phyloP scores from a whole-genome alignment of 2,797 vertebrate genomes.

The Geotrypetes seraphini region DNA sequence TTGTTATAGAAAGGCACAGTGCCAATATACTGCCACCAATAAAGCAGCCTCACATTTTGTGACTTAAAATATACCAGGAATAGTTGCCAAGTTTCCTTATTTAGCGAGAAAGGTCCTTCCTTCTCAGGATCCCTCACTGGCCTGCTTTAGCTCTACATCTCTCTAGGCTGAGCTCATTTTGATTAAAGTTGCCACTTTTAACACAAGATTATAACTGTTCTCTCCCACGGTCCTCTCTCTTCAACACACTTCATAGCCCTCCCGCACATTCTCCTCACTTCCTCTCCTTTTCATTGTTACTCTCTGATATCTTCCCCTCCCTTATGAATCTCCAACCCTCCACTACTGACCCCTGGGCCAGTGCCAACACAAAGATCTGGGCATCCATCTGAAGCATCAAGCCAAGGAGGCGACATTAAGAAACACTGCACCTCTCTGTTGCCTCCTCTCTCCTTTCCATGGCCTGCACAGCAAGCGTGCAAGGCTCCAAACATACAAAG shows the following conservation, averaged over 20 bases:
- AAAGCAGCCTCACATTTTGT: constrained; percentile 45
- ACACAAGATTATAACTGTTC: too few species aligned
- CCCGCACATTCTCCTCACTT: too few species aligned
- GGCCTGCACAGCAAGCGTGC: background rate
- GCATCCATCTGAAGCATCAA: too few species aligned
- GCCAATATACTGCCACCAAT: constrained; percentile 56
- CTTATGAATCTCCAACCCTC: background rate
- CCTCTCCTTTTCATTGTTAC: background rate
- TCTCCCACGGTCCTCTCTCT: too few species aligned
- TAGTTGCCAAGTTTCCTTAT: constrained; percentile 62
- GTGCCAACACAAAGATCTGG: background rate
- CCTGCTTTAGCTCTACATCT: constrained; percentile 42
- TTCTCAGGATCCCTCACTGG: constrained; percentile 54
- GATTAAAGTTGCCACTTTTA: too few species aligned
- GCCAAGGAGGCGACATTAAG: too few species aligned
- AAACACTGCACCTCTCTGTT: too few species aligned
- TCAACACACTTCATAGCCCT: too few species aligned
- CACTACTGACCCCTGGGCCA: background rate
- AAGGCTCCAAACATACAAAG: background rate
- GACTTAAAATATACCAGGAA: constrained; percentile 53
- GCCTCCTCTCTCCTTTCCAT: too few species aligned
- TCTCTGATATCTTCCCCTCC: too few species aligned
- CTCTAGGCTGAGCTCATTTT: too few species aligned
- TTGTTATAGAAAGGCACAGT: constrained; percentile 36
- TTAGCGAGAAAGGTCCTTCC: constrained; percentile 53